phyloP scores from a whole-genome alignment of 2,888 invertebrate genomes.

The Craniophora ligustri region DNA sequence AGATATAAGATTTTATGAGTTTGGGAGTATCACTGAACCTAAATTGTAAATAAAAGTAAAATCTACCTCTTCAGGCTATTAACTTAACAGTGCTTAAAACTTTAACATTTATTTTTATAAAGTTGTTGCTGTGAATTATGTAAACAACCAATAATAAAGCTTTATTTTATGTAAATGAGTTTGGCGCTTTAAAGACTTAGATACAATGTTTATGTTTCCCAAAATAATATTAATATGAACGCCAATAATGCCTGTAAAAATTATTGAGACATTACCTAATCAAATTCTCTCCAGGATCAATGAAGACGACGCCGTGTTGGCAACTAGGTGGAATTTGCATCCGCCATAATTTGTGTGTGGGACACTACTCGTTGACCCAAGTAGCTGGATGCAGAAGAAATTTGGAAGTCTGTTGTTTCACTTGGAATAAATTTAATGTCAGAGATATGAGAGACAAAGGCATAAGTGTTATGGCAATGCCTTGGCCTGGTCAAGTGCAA shows the following conservation, averaged over 20 bases:
- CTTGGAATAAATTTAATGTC: constrained; percentile 72
- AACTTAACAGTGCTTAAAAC: constrained; percentile 1
- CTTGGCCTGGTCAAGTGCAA: constrained; percentile 64
- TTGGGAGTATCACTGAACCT: constrained; percentile 1
- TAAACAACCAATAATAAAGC: neutral
- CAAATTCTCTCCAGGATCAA: constrained; percentile 65
- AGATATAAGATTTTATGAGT: constrained; percentile 19
- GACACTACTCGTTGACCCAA: constrained; percentile 66
- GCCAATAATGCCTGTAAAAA: constrained; percentile 7
- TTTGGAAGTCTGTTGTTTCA: constrained; percentile 78
- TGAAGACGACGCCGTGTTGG: constrained; percentile 78
- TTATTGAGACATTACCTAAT: constrained; percentile 17
- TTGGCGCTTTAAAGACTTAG: constrained; percentile 16
- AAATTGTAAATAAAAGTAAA: neutral
- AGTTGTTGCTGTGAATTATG: neutral
- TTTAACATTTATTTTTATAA: constrained; percentile 7
- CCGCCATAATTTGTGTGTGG: constrained; percentile 68
- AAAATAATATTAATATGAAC: constrained; percentile 11
- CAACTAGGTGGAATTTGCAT: constrained; percentile 77
- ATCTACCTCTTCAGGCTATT: neutral
- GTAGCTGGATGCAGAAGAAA: constrained; percentile 75
- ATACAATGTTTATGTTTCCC: constrained; percentile 3
- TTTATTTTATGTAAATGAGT: constrained; percentile 1
- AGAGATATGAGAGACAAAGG: constrained; percentile 69
- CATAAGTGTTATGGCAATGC: constrained; percentile 61